Conservation (phyloP, 1,140 invertebrate species). For the Cephus cinctus region DNA sequence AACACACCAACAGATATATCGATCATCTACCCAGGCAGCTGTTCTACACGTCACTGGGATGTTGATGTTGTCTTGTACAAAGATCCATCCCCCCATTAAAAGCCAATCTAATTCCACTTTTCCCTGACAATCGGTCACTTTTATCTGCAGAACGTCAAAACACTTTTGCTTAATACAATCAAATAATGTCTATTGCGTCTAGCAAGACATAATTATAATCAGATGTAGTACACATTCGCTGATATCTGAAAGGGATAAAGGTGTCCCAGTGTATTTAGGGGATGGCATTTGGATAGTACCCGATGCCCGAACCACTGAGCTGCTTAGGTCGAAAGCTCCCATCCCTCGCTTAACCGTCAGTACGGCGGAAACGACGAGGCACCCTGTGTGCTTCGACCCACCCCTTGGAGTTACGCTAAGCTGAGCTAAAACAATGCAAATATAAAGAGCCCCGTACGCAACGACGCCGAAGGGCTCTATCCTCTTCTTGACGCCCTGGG, state of each 20-base stretch:
- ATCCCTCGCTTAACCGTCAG: neutral
- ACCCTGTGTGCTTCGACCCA: neutral
- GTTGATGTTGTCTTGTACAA: no score
- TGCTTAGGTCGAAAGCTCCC: conserved; percentile 3
- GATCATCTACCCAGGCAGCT: conserved; percentile 29
- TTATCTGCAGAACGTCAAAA: no score
- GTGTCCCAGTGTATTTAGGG: no score
- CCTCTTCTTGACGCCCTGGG: no score
- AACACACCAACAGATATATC: conserved; percentile 39
- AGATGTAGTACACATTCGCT: no score
- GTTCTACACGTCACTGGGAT: conserved; percentile 16
- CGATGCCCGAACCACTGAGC: neutral
- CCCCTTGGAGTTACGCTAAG: conserved; percentile 7
- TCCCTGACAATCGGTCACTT: no score
- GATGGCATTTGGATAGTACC: conserved; percentile 1
- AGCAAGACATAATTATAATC: no score
- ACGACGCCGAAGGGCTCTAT: neutral
- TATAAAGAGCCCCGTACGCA: conserved; percentile 6
- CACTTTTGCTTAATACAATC: no score
- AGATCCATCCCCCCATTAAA: no score
- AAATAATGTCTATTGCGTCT: no score
- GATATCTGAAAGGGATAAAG: no score
- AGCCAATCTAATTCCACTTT: no score
- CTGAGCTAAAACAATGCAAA: conserved; percentile 7
- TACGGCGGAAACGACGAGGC: neutral